A percentile compares a stretch with the other conserved stretches of the same genome.
Conservation (phyloP, 2,797 vertebrate genomes). For the Tamandua tetradactyla region DNA sequence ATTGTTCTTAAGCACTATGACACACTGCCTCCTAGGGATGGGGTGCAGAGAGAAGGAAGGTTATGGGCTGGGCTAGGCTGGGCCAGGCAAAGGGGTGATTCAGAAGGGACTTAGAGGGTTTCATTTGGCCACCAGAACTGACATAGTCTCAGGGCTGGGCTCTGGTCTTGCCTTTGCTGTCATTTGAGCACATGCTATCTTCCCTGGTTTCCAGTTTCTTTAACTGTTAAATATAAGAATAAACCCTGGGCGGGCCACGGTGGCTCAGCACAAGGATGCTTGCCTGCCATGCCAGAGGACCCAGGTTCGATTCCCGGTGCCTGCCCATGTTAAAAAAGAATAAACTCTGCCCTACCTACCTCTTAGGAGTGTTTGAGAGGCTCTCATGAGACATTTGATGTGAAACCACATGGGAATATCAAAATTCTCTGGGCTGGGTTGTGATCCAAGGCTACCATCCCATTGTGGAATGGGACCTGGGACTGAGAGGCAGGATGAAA, state of each 20-base stretch:
- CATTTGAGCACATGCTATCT: not conserved
- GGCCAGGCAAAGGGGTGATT: not conserved
- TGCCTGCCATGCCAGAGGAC: too few relatives aligned
- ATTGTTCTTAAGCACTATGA: not conserved
- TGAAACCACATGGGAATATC: not conserved
- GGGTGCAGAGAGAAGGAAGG: not conserved
- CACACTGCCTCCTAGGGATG: not conserved
- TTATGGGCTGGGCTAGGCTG: not conserved
- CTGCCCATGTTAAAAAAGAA: too few relatives aligned
- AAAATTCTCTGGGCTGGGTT: not conserved
- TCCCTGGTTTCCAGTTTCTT: not conserved
- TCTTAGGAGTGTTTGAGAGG: not conserved
- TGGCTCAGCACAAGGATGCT: too few relatives aligned
- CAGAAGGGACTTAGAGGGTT: not conserved
- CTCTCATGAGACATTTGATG: not conserved
- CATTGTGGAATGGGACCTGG: not conserved
- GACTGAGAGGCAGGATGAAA: not conserved
- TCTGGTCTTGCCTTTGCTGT: not conserved
- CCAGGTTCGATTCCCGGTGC: too few relatives aligned
- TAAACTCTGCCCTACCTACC: not conserved
- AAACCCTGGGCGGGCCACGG: too few relatives aligned
- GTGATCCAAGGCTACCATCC: not conserved
- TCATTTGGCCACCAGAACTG: not conserved
- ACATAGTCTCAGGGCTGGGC: not conserved
- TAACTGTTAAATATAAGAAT: not conserved